These are phyloP conservation scores for Ceriagrion tenellum DNA, from an alignment of 2,888 invertebrate genomes.

Conservation along the genomic window DNA sequence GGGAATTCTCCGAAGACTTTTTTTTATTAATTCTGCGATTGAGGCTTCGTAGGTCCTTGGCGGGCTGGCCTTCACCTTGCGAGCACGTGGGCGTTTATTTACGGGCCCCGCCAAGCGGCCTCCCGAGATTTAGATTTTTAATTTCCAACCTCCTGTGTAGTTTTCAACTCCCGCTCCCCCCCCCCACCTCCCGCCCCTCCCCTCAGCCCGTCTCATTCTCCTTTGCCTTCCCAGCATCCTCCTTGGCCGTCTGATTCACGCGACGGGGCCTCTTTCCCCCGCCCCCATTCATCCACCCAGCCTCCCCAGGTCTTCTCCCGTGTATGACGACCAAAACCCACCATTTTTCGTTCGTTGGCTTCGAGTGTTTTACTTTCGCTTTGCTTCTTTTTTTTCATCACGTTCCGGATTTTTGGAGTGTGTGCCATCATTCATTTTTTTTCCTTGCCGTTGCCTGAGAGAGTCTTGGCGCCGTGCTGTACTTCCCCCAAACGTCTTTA, in stretches of 20 bases:
- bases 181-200: too few species aligned
- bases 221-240: background rate
- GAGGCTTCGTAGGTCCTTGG: too few species aligned
- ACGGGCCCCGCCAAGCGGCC: background rate
- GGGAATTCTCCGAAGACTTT: too few species aligned
- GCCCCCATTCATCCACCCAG: too few species aligned
- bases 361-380: background rate
- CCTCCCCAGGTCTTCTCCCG: background rate
- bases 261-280: background rate
- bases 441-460: background rate
- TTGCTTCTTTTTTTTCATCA: background rate
- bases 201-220: too few species aligned
- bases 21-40: too few species aligned
- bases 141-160: background rate
- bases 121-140: background rate
- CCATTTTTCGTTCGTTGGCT: background rate
- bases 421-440: background rate
- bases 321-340: background rate
- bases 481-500: background rate
- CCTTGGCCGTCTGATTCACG: background rate
- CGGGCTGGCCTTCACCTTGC: too few species aligned
- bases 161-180: background rate
- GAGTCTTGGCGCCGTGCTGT: background rate
- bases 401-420: background rate
- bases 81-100: background rate